Evolutionary conservation across 2,888 invertebrate species (phyloP).

Genomic region (Netelia inedita): DNA sequence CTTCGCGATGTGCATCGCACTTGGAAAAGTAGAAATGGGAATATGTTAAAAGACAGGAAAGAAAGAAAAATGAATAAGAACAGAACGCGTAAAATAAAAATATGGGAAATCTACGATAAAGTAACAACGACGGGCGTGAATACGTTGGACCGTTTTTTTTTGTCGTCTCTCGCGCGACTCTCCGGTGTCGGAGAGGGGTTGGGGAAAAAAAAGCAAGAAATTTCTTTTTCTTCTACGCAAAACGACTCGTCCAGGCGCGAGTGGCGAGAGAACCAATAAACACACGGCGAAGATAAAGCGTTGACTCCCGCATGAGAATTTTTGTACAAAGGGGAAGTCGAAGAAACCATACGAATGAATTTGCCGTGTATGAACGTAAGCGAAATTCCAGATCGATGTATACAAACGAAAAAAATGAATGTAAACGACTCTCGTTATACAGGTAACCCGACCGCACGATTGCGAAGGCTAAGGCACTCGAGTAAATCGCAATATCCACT

Average conservation of each 20-base stretch:
- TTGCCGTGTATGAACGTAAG: slow-evolving; percentile 57
- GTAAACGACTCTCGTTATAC: slow-evolving; percentile 20
- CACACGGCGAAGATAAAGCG: slow-evolving; percentile 44
- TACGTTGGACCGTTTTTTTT: slow-evolving; percentile 31
- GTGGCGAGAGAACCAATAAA: slow-evolving; percentile 55
- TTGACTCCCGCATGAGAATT: slow-evolving; percentile 50
- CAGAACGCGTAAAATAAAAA: slow-evolving; percentile 43
- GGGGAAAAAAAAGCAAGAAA: slow-evolving; percentile 15
- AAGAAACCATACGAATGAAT: background rate
- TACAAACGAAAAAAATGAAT: slow-evolving; percentile 15
- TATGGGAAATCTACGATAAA: slow-evolving; percentile 10
- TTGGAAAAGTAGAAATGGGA: slow-evolving; percentile 36
- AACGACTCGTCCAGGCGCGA: slow-evolving; percentile 54
- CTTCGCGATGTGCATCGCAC: slow-evolving; percentile 33
- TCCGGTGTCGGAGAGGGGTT: slow-evolving; percentile 30
- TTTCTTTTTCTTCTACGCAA: slow-evolving; percentile 36
- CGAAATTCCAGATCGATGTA: slow-evolving; percentile 40
- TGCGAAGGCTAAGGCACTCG: slow-evolving; percentile 4
- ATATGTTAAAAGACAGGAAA: slow-evolving; percentile 15
- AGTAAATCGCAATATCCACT: slow-evolving; percentile 14
- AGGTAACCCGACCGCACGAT: slow-evolving; percentile 7
- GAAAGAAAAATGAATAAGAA: slow-evolving; percentile 35
- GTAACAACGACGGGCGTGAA: slow-evolving; percentile 10
- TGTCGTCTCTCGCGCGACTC: slow-evolving; percentile 43
- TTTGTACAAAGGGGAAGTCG: slow-evolving; percentile 61